Evolutionary conservation across 2,888 invertebrate genomes (phyloP).

Genomic region (Pharmacophagus antenor): DNA sequence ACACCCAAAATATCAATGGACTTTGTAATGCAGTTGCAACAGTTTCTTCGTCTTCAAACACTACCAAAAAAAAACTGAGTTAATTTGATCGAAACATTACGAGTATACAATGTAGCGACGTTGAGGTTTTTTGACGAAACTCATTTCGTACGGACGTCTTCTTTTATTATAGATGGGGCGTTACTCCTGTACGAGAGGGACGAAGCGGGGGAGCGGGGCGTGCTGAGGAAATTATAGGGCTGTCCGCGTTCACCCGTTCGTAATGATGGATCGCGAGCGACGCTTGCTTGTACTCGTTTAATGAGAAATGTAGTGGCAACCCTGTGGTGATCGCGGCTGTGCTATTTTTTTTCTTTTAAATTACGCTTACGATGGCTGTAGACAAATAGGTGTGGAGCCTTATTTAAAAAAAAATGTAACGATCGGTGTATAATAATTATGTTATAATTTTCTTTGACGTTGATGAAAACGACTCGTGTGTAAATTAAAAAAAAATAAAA

Average conservation of each 20-base stretch:
- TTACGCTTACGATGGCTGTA: conserved; percentile 17
- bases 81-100: conserved; percentile 42
- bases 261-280: conserved; percentile 72
- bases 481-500: not conserved
- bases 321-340: conserved; percentile 44
- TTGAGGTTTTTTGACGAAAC: conserved; percentile 51
- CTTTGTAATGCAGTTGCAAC: not conserved
- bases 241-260: conserved; percentile 57
- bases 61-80: conserved; percentile 36
- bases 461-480: not conserved
- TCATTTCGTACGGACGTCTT: conserved; percentile 62
- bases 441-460: conserved; percentile 12
- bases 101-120: conserved; percentile 48
- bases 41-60: conserved; percentile 3
- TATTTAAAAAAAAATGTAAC: conserved; percentile 15
- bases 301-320: conserved; percentile 68
- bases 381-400: conserved; percentile 24
- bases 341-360: conserved; percentile 29
- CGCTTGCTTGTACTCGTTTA: conserved; percentile 49
- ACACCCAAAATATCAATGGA: not conserved
- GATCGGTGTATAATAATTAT: conserved; percentile 15
- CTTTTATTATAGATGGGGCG: conserved; percentile 56
- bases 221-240: conserved; percentile 71
- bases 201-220: conserved; percentile 39
- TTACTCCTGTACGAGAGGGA: conserved; percentile 40